Evolutionary conservation across 2,113 vertebrate species (phyloP).

Genomic region (Aleadryas rufinucha): DNA sequence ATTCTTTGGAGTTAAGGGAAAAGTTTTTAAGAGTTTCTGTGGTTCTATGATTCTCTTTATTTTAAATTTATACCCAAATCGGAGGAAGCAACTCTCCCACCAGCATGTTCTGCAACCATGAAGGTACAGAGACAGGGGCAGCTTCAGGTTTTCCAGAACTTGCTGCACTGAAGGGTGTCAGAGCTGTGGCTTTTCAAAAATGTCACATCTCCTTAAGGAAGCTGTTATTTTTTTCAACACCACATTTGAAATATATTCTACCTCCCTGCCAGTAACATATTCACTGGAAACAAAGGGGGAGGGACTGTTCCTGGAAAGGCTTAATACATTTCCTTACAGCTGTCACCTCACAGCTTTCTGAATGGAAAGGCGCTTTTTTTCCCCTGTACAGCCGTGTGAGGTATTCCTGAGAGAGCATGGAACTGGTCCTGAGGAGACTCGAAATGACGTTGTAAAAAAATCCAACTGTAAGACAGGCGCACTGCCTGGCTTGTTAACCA

Average conservation of each 20-base stretch:
- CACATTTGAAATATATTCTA: conserved; percentile 3
- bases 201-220: background rate
- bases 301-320: conserved; percentile 7
- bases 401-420: background rate
- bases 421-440: background rate
- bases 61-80: background rate
- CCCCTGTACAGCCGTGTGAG: background rate
- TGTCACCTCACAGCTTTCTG: conserved; percentile 19
- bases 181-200: conserved; percentile 37
- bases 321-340: background rate
- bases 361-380: background rate
- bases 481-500: background rate
- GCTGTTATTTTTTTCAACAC: background rate
- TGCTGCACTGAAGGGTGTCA: background rate
- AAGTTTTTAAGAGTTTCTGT: background rate
- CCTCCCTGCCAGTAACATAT: background rate
- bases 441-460: background rate
- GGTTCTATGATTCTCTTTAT: background rate
- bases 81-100: background rate
- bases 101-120: rapidly evolving
- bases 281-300: background rate
- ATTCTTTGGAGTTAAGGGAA: background rate
- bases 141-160: background rate
- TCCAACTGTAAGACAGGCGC: background rate
- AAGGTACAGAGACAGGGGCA: background rate